Evolutionary conservation across 2,888 invertebrate genomes (phyloP), one percentile per base, ranked within the genome.

Genomic region (Lasioglossum lativentre): DNA sequence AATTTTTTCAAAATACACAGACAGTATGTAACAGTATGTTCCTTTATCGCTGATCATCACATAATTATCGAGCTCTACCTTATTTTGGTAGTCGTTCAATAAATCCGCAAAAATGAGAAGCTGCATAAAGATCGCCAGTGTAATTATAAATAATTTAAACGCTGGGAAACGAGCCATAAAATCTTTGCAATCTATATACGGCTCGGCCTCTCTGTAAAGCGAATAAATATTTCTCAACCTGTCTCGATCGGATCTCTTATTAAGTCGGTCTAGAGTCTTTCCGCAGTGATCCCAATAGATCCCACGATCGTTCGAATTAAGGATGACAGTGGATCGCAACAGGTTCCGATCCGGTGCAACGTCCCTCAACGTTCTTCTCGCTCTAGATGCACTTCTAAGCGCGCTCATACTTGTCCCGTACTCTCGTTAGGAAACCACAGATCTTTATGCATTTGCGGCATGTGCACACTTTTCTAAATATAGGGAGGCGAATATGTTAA

Each of bases 91-190:
- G 30, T 16, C 12, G 16, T 27, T 30, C 5, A 16, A 63, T 14
- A 30, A n/a, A 63, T 30, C 30, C 30, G 63, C 6, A 16, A 63
- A 63, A 63, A 16, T 63, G 16, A 30, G 19, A 38, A 16, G 27
- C 16, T 6, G 63, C 14, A 6, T 5, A 30, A 16, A 30, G 6
- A 63, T 30, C 4, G 5, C 0, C 16, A 14, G 30, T 14, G 63
- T 30, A 63, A 63, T 63, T 63, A 63, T 63, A 63, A 63, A 63
- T 63, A 63, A 63, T 63, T 63, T 63, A 63, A 63, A 63, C 63
- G 30, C 30, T 63, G 63, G 63, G 63, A 63, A 30, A 63, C 63
- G 63, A 63, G 27, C 63, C 30, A 63, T 63, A 30, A 63, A 63
- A 63, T 63, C 63, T 5, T 23, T 1, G 16, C 63, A 16, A 16